A percentile compares a stretch with the other conserved stretches of the same genome.
Evolutionary conservation across 2,888 invertebrate genomes (phyloP).

Genomic region (Platycheirus albimanus): DNA sequence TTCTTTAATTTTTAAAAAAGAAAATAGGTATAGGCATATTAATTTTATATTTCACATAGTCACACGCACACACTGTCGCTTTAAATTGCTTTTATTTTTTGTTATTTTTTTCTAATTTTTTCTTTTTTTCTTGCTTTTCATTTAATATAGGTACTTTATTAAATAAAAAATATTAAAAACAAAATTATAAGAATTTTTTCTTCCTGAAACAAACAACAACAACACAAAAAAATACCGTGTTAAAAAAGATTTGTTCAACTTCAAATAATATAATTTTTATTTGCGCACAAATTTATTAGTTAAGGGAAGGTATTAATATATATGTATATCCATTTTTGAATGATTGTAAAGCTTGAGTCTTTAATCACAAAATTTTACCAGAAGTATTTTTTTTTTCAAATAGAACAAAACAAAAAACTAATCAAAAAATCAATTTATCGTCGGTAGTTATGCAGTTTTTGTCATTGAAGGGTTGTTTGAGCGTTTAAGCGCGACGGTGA

Average conservation of each 20-base stretch:
- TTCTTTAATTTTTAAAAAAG: constrained; percentile 46
- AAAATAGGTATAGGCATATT: constrained; percentile 12
- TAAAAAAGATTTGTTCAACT: too few species aligned
- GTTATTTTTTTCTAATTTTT: constrained; percentile 59
- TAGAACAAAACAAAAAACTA: constrained; percentile 1
- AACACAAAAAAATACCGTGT: neutral
- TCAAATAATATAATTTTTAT: neutral
- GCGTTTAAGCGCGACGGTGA: constrained; percentile 65
- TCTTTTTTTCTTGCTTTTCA: constrained; percentile 49
- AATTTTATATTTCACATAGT: constrained; percentile 62
- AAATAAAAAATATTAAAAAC: constrained; percentile 13
- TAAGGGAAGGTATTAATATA: neutral
- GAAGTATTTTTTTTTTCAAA: constrained; percentile 3
- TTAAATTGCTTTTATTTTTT: constrained; percentile 35
- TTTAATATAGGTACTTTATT: constrained; percentile 35
- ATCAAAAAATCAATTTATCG: constrained; percentile 19
- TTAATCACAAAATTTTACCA: neutral
- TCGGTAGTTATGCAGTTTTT: constrained; percentile 8
- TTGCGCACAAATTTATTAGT: neutral
- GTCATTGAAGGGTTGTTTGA: constrained; percentile 51
- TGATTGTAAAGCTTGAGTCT: constrained; percentile 18
- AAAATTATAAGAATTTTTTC: constrained; percentile 41
- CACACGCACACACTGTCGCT: constrained; percentile 58
- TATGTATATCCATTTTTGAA: constrained; percentile 5
- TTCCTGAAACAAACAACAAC: constrained; percentile 49